Evolutionary conservation across 2,113 vertebrate genomes (phyloP).

Genomic region (Nothobranchius furzeri): DNA sequence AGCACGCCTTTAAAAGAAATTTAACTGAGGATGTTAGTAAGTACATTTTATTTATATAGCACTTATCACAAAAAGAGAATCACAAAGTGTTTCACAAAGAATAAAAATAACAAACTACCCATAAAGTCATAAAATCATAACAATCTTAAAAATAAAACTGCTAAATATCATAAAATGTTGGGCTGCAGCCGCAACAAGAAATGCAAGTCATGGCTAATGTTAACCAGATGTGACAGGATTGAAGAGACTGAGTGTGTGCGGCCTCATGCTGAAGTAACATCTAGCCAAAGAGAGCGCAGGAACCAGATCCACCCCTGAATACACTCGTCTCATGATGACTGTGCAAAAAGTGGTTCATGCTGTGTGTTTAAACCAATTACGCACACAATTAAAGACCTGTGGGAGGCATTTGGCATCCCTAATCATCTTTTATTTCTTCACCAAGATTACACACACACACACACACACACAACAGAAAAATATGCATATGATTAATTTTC

Average conservation of each 20-base stretch:
- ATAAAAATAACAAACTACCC: too few relatives aligned
- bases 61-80: too few relatives aligned
- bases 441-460: slow-evolving; percentile 1
- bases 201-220: slow-evolving; percentile 69
- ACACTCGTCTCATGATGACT: slow-evolving; percentile 51
- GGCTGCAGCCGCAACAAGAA: slow-evolving; percentile 28
- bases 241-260: slow-evolving; percentile 19
- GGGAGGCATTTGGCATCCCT: neutral
- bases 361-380: slow-evolving; percentile 27
- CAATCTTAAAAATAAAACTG: too few relatives aligned
- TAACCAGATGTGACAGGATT: slow-evolving; percentile 66
- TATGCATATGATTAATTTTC: slow-evolving; percentile 5
- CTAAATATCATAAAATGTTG: neutral
- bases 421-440: slow-evolving; percentile 27
- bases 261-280: slow-evolving; percentile 19
- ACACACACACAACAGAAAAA: slow-evolving; percentile 6
- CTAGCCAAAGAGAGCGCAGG: slow-evolving; percentile 33
- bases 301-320: slow-evolving; percentile 30
- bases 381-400: neutral
- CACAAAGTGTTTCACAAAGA: too few relatives aligned
- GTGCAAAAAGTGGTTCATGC: slow-evolving; percentile 33
- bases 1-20: too few relatives aligned
- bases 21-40: too few relatives aligned
- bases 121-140: too few relatives aligned
- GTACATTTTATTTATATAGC: too few relatives aligned